These are phyloP conservation scores for Phyllopteryx taeniolatus DNA, from an alignment of 2,113 vertebrate species.

Conservation along the genomic window DNA sequence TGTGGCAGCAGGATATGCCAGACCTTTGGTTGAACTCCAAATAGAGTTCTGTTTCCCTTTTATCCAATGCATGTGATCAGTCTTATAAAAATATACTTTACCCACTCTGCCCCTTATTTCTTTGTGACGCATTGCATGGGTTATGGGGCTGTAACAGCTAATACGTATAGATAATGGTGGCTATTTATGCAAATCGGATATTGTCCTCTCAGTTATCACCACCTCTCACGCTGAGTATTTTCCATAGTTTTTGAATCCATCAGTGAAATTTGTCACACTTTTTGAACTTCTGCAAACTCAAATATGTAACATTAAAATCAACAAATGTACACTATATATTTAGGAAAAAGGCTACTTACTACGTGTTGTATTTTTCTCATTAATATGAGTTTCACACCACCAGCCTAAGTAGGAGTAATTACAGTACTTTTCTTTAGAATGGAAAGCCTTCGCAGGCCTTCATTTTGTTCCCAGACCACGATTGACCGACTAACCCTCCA, in stretches of 20 bases:
- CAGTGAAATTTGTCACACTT: too few species aligned
- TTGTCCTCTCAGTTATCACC: background rate
- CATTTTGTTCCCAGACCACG: too few species aligned
- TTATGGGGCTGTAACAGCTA: background rate
- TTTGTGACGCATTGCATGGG: too few species aligned
- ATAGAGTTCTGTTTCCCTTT: slow-evolving; percentile 60
- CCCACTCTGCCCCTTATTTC: background rate
- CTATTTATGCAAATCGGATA: background rate
- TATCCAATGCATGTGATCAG: slow-evolving; percentile 49
- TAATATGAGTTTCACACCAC: too few species aligned
- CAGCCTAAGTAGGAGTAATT: too few species aligned
- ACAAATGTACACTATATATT: background rate
- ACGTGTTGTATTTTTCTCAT: too few species aligned
- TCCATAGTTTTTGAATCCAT: background rate
- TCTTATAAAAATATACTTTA: slow-evolving; percentile 26
- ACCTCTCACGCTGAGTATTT: background rate
- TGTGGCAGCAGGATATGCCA: slow-evolving; percentile 36
- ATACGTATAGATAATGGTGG: background rate
- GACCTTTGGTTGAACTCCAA: slow-evolving; percentile 68
- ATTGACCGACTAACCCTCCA: too few species aligned
- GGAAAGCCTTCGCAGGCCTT: too few species aligned
- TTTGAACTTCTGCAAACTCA: too few species aligned
- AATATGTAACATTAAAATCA: background rate
- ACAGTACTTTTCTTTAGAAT: too few species aligned
- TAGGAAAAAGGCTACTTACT: background rate